Conservation (phyloP, 2,797 vertebrate species). For the Tauraco hartlaubi region DNA sequence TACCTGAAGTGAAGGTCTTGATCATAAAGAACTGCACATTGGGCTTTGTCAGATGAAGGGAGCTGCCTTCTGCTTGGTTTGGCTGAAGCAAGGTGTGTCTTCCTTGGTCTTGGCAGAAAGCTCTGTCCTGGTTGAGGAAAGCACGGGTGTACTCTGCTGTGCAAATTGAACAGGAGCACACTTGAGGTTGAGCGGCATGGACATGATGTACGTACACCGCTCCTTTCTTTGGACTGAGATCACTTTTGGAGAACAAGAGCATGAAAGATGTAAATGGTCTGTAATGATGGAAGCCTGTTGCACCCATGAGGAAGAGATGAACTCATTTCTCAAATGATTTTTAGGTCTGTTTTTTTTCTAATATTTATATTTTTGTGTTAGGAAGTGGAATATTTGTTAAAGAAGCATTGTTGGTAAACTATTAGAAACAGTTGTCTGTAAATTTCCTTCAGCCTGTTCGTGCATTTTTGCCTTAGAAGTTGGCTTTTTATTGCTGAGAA, state of each 20-base stretch:
- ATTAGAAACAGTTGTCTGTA: neutral
- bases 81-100: neutral
- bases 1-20: neutral
- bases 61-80: neutral
- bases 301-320: neutral
- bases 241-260: neutral
- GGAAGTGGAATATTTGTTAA: neutral
- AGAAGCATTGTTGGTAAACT: neutral
- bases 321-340: neutral
- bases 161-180: neutral
- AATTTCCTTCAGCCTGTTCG: neutral
- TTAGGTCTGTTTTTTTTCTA: neutral
- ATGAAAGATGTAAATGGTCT: neutral
- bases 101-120: neutral
- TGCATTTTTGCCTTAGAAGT: neutral
- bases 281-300: neutral
- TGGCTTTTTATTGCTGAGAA: neutral
- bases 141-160: neutral
- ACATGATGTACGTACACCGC: accelerated
- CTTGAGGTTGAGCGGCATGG: neutral
- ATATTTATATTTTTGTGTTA: neutral
- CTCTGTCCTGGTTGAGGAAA: neutral
- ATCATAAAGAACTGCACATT: neutral
- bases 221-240: neutral
- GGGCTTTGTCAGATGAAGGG: neutral